Conservation (phyloP, 1,140 invertebrate genomes). For the Philopotamus ludificatus region DNA sequence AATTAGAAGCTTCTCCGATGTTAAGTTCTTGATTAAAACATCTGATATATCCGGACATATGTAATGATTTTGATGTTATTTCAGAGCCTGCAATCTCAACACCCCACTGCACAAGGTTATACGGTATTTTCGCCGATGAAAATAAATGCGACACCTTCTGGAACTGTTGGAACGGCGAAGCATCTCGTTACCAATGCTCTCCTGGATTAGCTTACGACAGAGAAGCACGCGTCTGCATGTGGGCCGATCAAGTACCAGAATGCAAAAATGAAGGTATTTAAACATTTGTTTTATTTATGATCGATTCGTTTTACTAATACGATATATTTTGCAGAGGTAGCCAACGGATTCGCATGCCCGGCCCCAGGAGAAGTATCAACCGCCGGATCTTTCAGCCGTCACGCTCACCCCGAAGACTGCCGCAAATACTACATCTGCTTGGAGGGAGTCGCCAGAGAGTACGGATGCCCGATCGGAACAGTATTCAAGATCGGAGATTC, state of each 20-base stretch:
- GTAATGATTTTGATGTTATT: slow-evolving; percentile 20
- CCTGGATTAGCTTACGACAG: slow-evolving; percentile 91
- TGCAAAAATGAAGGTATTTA: slow-evolving; percentile 84
- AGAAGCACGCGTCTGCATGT: slow-evolving; percentile 90
- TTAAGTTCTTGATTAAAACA: background rate
- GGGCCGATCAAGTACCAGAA: slow-evolving; percentile 90
- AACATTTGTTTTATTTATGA: no score
- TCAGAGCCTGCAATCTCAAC: slow-evolving; percentile 83
- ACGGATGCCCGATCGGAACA: slow-evolving; percentile 92
- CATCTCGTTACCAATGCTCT: slow-evolving; percentile 89
- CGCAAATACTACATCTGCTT: slow-evolving; percentile 93
- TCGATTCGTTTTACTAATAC: background rate
- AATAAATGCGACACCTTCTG: slow-evolving; percentile 90
- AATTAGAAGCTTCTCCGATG: background rate
- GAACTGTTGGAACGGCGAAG: slow-evolving; percentile 95
- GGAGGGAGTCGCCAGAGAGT: slow-evolving; percentile 85
- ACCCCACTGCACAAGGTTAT: slow-evolving; percentile 80
- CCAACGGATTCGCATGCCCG: slow-evolving; percentile 85
- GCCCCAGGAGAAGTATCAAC: slow-evolving; percentile 75
- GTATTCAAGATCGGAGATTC: slow-evolving; percentile 92
- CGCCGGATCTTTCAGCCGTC: slow-evolving; percentile 87
- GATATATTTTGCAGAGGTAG: slow-evolving; percentile 76
- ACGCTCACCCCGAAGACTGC: slow-evolving; percentile 93
- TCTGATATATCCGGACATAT: no score
- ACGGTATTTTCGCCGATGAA: slow-evolving; percentile 90